Conservation (phyloP, 2,888 invertebrate species). For the Pegoplata infirma region DNA sequence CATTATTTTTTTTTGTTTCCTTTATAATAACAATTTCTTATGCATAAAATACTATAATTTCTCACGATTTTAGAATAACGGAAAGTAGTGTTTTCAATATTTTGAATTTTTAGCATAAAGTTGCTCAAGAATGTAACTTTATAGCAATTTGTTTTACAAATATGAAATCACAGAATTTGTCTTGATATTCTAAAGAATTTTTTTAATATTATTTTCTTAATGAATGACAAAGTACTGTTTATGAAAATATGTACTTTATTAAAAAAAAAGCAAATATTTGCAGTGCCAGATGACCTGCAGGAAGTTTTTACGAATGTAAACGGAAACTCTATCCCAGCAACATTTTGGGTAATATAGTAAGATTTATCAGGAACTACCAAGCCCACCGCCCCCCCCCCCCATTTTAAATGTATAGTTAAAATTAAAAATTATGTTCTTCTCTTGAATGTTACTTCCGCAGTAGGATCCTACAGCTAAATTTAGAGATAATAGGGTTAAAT, state of each 20-base stretch:
- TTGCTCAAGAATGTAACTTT: neutral
- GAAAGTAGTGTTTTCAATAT: neutral
- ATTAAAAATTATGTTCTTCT: too few species aligned
- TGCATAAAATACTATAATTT: slow-evolving; percentile 11
- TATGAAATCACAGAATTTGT: neutral
- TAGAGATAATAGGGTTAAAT: too few species aligned
- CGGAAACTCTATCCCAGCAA: neutral
- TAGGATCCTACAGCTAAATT: too few species aligned
- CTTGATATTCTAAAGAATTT: too few species aligned
- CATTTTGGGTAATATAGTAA: too few species aligned
- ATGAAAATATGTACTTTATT: neutral
- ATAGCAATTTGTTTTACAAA: neutral
- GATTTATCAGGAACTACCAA: too few species aligned
- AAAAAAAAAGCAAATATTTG: neutral
- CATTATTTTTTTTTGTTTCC: neutral
- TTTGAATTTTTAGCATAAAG: neutral
- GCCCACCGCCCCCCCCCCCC: too few species aligned
- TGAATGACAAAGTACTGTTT: neutral
- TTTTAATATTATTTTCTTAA: neutral
- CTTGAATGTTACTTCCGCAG: too few species aligned
- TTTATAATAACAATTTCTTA: neutral
- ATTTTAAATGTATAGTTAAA: too few species aligned
- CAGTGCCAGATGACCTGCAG: neutral
- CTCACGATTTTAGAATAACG: slow-evolving; percentile 28
- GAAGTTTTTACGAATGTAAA: too few species aligned